These are phyloP conservation scores for Callaeas wilsoni DNA, from an alignment of 2,113 vertebrate species.

Conservation along the genomic window DNA sequence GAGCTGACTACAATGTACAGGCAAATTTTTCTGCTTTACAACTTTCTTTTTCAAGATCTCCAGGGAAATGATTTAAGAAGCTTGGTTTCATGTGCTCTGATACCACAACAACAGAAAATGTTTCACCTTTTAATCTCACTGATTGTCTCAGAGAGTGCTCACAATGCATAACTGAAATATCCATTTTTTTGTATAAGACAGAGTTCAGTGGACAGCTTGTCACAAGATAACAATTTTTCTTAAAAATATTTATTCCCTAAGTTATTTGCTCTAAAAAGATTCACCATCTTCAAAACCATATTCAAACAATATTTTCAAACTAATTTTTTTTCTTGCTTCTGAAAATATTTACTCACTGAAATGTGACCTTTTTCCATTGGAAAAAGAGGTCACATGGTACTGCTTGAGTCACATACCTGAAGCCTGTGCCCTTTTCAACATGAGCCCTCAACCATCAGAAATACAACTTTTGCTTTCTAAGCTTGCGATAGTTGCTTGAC, in stretches of 20 bases:
- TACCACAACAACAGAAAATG: background rate
- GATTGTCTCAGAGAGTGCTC: background rate
- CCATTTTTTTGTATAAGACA: background rate
- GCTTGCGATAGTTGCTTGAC: background rate
- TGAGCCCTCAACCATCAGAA: background rate
- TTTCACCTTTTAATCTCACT: background rate
- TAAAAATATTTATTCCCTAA: background rate
- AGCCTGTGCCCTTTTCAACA: background rate
- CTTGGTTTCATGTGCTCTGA: background rate
- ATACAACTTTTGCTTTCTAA: background rate
- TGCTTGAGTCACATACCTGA: background rate
- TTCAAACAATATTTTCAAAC: background rate
- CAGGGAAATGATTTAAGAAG: background rate
- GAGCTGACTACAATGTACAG: background rate
- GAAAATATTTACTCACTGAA: background rate
- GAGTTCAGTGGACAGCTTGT: background rate
- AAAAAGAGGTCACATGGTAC: background rate
- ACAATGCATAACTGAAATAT: background rate
- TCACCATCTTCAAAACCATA: background rate
- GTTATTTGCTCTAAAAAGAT: background rate
- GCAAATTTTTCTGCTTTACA: background rate
- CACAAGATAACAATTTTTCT: background rate
- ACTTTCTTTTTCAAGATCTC: constrained; percentile 14
- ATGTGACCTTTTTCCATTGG: background rate
- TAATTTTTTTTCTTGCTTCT: background rate